These are phyloP conservation scores for Columba livia DNA, from an alignment of 2,113 vertebrate species.

Conservation along the genomic window DNA sequence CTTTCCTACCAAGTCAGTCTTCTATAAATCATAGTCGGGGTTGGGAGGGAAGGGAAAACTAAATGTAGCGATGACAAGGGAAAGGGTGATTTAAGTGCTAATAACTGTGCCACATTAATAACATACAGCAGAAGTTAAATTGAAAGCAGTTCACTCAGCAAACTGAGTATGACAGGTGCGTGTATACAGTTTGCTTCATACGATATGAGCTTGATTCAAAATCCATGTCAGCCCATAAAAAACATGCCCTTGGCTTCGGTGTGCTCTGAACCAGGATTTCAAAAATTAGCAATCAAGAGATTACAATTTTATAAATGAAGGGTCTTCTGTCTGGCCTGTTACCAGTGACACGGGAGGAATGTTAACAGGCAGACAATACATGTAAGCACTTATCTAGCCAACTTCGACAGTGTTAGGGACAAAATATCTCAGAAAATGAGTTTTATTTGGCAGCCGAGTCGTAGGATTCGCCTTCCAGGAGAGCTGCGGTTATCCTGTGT, in stretches of 20 bases:
- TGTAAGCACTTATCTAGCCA: neutral
- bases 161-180: neutral
- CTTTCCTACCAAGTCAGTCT: slow-evolving; percentile 1
- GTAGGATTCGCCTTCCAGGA: neutral
- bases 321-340: neutral
- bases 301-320: rapidly evolving
- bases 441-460: neutral
- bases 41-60: neutral
- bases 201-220: neutral
- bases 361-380: neutral
- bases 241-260: neutral
- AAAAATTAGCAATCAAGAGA: neutral
- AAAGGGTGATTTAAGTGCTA: slow-evolving; percentile 11
- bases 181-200: neutral
- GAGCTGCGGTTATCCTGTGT: neutral
- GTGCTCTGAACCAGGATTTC: neutral
- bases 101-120: neutral
- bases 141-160: neutral
- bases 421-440: neutral
- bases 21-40: neutral
- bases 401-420: neutral
- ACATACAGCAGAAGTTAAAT: neutral
- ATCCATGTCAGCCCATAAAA: neutral
- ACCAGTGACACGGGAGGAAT: neutral
- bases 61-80: neutral